Conservation (phyloP, 2,797 vertebrate species). For the Macropus fuliginosus region DNA sequence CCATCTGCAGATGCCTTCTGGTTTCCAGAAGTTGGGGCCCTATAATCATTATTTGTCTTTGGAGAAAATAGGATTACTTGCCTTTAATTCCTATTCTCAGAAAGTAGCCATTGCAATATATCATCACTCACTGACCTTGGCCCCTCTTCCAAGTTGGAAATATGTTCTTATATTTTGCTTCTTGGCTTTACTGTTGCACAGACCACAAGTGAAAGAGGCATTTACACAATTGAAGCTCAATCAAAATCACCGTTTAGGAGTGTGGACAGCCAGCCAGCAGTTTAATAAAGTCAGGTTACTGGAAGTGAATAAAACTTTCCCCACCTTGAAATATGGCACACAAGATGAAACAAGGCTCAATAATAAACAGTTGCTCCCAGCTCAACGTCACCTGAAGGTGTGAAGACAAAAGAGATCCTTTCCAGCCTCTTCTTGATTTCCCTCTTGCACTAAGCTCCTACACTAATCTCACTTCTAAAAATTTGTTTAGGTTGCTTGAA, state of each 20-base stretch:
- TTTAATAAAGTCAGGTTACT: not conserved
- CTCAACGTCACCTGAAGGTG: not conserved
- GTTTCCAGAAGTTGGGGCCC: constrained; percentile 75
- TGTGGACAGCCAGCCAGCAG: not conserved
- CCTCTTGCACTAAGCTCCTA: not conserved
- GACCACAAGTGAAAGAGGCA: not conserved
- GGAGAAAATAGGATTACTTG: constrained; percentile 69
- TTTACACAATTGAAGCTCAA: not conserved
- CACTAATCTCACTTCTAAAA: not conserved
- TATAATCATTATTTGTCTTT: constrained; percentile 70
- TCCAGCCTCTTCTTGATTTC: not conserved
- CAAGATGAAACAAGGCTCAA: not conserved
- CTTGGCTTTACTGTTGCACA: not conserved
- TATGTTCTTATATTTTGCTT: not conserved
- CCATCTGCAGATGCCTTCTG: constrained; percentile 42
- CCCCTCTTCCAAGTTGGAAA: not conserved
- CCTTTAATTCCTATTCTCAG: constrained; percentile 77
- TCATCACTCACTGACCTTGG: constrained; percentile 48
- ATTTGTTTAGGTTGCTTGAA: not conserved
- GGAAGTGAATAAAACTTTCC: not conserved
- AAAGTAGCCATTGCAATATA: constrained; percentile 44
- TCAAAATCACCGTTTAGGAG: not conserved
- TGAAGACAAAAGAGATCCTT: not conserved
- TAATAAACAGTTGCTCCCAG: not conserved
- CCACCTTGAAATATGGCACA: not conserved